phyloP scores from a whole-genome alignment of 2,797 vertebrate genomes.

The Oryzias sinensis region DNA sequence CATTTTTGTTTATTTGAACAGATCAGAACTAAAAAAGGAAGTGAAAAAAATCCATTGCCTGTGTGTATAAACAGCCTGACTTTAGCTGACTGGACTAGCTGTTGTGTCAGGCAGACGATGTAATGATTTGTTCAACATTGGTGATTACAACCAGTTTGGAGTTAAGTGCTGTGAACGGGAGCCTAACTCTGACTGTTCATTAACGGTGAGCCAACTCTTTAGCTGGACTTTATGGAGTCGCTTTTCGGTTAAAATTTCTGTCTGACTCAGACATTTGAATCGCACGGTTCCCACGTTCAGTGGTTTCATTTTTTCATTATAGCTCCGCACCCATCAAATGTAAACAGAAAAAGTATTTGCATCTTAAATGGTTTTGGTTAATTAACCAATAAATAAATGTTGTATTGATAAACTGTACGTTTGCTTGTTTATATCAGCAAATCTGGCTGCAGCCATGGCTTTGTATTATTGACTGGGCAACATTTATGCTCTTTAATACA shows the following conservation, averaged over 20 bases:
- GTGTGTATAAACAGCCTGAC: neutral
- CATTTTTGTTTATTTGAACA: too few species aligned
- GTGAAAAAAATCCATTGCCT: neutral
- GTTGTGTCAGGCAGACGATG: neutral
- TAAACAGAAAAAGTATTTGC: too few species aligned
- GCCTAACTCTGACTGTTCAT: slow-evolving; percentile 26
- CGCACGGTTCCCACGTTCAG: too few species aligned
- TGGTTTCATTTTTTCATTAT: too few species aligned
- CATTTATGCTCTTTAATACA: too few species aligned
- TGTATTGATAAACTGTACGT: too few species aligned
- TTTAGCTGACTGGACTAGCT: slow-evolving; percentile 1
- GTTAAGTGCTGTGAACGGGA: slow-evolving; percentile 19
- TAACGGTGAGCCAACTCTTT: neutral
- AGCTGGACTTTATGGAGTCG: neutral
- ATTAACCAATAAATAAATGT: too few species aligned
- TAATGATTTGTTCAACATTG: slow-evolving; percentile 23
- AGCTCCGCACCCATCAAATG: too few species aligned
- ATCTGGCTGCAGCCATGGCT: too few species aligned
- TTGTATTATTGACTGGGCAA: too few species aligned
- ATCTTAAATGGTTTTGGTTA: too few species aligned
- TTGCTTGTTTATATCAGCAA: too few species aligned
- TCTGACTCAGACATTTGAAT: neutral
- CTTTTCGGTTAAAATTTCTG: neutral
- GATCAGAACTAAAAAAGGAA: neutral
- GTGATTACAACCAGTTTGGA: slow-evolving; percentile 36